These are phyloP conservation scores for Trichechus manatus DNA, from an alignment of 2,113 vertebrate genomes.

Conservation along the genomic window DNA sequence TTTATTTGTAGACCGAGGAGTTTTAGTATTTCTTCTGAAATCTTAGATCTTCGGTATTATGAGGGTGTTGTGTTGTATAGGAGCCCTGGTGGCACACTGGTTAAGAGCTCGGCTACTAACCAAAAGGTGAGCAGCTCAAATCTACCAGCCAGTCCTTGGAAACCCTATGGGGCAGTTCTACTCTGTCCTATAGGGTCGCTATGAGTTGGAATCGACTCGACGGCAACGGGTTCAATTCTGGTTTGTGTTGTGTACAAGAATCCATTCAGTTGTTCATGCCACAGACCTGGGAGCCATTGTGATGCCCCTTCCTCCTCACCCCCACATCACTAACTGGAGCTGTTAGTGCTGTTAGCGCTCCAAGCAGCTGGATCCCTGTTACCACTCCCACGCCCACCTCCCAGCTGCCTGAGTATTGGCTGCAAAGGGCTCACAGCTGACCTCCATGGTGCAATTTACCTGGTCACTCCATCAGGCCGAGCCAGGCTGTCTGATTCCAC, in stretches of 20 bases:
- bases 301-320: not conserved
- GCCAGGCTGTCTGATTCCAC: not conserved
- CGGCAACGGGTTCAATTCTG: no score
- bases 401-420: not conserved
- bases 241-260: not conserved
- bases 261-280: not conserved
- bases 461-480: not conserved
- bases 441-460: not conserved
- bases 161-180: no score
- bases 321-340: not conserved
- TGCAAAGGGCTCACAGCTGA: not conserved
- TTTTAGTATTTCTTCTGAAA: not conserved
- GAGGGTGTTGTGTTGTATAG: not conserved
- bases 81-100: no score
- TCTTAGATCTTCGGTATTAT: not conserved
- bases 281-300: not conserved
- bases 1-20: not conserved
- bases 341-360: not conserved
- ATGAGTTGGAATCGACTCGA: no score
- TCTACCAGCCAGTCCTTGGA: no score
- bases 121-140: no score
- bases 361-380: not conserved
- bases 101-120: no score
- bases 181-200: no score
- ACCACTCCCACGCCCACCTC: not conserved